Percentiles rank a stretch among this genome's conserved stretches.
Evolutionary conservation across 2,888 invertebrate genomes (phyloP).

Genomic region (Uropetala carovei): DNA sequence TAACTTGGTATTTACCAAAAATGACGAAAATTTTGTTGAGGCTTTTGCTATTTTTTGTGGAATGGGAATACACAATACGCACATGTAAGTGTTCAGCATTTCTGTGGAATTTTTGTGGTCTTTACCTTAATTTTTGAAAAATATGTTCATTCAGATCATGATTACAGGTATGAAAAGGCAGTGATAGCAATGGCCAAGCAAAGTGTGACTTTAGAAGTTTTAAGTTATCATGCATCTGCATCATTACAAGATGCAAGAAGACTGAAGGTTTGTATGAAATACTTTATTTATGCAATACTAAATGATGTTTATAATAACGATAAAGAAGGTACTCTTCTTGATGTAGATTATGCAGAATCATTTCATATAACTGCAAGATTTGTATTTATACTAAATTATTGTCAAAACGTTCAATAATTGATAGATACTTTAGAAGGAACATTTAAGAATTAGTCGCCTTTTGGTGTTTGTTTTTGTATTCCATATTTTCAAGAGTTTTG

Average conservation of each 20-base stretch:
- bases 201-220: slow-evolving; percentile 94
- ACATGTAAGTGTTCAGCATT: slow-evolving; percentile 80
- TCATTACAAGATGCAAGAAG: slow-evolving; percentile 91
- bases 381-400: not conserved
- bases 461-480: not conserved
- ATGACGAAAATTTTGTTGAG: slow-evolving; percentile 97
- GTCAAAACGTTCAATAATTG: not conserved
- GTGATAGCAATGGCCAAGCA: slow-evolving; percentile 97
- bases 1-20: slow-evolving; percentile 92
- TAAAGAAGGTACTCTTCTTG: not conserved
- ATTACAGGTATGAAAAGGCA: slow-evolving; percentile 90
- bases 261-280: slow-evolving; percentile 83
- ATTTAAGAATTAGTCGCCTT: not conserved
- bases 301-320: not conserved
- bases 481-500: not conserved
- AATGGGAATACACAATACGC: slow-evolving; percentile 97
- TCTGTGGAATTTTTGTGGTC: not conserved
- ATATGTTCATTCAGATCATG: slow-evolving; percentile 17
- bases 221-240: slow-evolving; percentile 97
- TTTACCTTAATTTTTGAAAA: not conserved
- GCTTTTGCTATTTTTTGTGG: slow-evolving; percentile 98
- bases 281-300: not conserved
- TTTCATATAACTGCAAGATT: not conserved
- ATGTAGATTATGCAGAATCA: not conserved
- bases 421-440: not conserved